Evolutionary conservation across 1,140 invertebrate genomes (phyloP).

Genomic region (Drosophila hydei): DNA sequence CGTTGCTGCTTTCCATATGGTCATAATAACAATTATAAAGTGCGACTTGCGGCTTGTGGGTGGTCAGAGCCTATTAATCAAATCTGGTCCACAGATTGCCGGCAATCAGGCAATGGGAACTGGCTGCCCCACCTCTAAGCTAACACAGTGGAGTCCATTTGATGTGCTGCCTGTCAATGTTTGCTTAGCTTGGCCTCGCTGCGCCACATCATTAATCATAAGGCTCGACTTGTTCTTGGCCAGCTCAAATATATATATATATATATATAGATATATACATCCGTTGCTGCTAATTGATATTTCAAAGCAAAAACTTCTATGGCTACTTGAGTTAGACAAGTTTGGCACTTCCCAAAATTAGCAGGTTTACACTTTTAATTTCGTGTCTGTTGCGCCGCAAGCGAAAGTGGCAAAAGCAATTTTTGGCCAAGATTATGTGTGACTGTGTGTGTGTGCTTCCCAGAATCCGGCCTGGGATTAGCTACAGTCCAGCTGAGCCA

Average conservation of each 20-base stretch:
- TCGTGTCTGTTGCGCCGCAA: conserved; percentile 48
- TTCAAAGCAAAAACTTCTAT: conserved; percentile 41
- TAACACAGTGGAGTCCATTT: conserved; percentile 29
- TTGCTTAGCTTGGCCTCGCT: conserved; percentile 50
- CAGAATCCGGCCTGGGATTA: conserved; percentile 22
- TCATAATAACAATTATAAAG: conserved; percentile 53
- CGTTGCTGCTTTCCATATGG: conserved; percentile 17
- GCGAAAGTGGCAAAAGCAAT: conserved; percentile 61
- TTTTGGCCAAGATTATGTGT: background rate
- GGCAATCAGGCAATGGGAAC: conserved; percentile 36
- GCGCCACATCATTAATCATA: conserved; percentile 71
- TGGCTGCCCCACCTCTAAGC: background rate
- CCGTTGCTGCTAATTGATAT: conserved; percentile 66
- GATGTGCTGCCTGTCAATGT: conserved; percentile 70
- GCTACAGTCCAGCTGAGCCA: conserved; percentile 23
- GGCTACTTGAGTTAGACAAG: conserved; percentile 19
- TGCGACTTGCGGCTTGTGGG: conserved; percentile 53
- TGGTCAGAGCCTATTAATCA: conserved; percentile 69
- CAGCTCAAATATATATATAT: background rate
- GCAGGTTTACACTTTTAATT: conserved; percentile 75
- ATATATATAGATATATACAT: background rate
- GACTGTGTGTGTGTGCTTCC: background rate
- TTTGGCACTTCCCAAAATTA: conserved; percentile 51
- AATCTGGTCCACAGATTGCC: conserved; percentile 68
- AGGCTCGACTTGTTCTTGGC: conserved; percentile 34